Evolutionary conservation across 2,797 vertebrate genomes (phyloP), one percentile per base, ranked within the genome.

Genomic region (Megalops cyprinoides): DNA sequence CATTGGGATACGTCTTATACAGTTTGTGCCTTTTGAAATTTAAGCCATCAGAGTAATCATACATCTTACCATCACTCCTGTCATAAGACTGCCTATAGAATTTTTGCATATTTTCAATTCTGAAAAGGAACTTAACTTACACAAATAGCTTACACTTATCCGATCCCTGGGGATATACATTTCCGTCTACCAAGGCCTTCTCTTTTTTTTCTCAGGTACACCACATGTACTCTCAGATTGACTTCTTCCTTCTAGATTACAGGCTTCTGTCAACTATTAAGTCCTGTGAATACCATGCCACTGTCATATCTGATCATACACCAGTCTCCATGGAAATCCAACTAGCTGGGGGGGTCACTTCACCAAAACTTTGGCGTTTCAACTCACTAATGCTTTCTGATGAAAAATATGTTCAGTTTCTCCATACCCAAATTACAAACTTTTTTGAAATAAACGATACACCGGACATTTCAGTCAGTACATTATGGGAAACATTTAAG

Each of bases 41-140:
- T 23, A 15, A 2, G 2, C 79, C 76, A 53, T 85, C 76, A 79
- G 37, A 81, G 58, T 76, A 81, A 25, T 85, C 73, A 53, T 0
- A 20, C 80, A 81, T 75, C 55, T 78, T 84, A 12, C 5, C 71
- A 39, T 78, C 20, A 18, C 51, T 48, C 2, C n/a, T n/a, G n/a
- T 71, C 58, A 1, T 37, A 48, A 25, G 8, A 15, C n/a, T 82
- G 37, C 8, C 4, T 8, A 18, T 28, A 78, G 1, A 77, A 4
- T 8, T 1, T 28, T 46, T 83, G 82, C 60, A 83, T 77, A 18
- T n/a, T n/a, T n/a, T n/a, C n/a, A n/a, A n/a, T n/a, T n/a, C n/a
- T n/a, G n/a, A n/a, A n/a, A n/a, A n/a, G n/a, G n/a, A n/a, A n/a
- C n/a, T 3, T 25, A 23, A 5, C n/a, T 25, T 60, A 60, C 12